Conservation (phyloP, 2,888 invertebrate genomes). For the Phengaris arion region DNA sequence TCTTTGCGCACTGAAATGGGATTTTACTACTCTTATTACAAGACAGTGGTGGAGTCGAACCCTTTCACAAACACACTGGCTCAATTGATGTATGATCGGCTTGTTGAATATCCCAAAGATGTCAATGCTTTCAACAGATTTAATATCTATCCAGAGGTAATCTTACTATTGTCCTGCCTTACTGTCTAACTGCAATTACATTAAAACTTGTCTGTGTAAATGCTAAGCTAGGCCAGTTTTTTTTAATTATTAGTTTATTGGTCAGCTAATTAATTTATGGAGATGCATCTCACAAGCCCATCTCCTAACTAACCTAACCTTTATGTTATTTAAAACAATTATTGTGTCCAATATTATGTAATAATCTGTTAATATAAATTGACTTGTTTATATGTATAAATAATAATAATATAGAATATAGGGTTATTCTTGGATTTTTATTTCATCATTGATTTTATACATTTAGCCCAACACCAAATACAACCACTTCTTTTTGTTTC, state of each 20-base stretch:
- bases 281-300: too few relatives aligned
- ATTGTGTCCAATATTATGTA: too few relatives aligned
- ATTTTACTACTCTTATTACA: conserved; percentile 93
- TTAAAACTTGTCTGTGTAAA: not conserved
- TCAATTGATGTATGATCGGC: conserved; percentile 83
- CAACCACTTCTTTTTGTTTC: too few relatives aligned
- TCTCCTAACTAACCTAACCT: too few relatives aligned
- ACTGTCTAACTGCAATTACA: too few relatives aligned
- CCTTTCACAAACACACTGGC: conserved; percentile 81
- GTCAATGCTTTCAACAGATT: conserved; percentile 91
- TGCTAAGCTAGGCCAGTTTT: too few relatives aligned
- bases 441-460: too few relatives aligned
- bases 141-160: conserved; percentile 91
- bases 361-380: too few relatives aligned
- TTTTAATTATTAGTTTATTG: too few relatives aligned
- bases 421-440: not conserved
- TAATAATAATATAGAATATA: not conserved
- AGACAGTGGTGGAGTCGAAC: conserved; percentile 85
- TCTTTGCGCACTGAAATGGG: conserved; percentile 93
- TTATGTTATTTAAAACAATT: too few relatives aligned
- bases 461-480: not conserved
- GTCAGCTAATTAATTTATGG: too few relatives aligned
- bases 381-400: too few relatives aligned
- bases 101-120: conserved; percentile 89
- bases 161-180: conserved; percentile 35